Evolutionary conservation across 2,797 vertebrate species (phyloP).

Genomic region (Eulemur albifrons): DNA sequence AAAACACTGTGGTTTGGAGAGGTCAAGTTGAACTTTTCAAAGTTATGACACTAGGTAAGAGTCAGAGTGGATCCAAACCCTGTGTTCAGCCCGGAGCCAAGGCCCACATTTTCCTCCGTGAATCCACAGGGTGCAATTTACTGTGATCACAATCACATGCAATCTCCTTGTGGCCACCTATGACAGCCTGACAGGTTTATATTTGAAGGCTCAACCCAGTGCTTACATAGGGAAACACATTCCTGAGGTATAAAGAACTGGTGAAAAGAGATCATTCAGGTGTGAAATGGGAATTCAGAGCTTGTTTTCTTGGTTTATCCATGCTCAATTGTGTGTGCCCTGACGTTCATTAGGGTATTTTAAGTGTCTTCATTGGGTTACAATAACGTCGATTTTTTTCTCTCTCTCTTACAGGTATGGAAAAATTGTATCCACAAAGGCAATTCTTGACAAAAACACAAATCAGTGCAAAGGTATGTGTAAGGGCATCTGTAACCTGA

Average conservation of each 20-base stretch:
- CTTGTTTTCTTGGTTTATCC: background rate
- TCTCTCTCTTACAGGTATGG: conserved; percentile 90
- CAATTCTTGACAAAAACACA: conserved; percentile 99
- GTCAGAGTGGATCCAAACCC: background rate
- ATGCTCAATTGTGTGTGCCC: background rate
- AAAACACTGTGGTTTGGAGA: background rate
- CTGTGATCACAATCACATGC: background rate
- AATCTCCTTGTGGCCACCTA: background rate
- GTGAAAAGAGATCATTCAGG: background rate
- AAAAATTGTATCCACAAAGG: conserved; percentile 99
- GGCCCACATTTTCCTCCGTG: too few species aligned
- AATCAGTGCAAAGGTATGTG: conserved; percentile 98
- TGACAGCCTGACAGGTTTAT: background rate
- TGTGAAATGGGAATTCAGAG: conserved; percentile 9
- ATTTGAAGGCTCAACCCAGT: background rate
- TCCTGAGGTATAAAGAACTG: background rate
- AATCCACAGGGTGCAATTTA: background rate
- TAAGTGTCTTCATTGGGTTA: conserved; percentile 39
- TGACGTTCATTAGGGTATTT: conserved; percentile 10
- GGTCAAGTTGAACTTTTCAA: too few species aligned
- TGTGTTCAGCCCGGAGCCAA: background rate
- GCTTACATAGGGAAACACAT: background rate
- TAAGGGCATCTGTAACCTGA: conserved; percentile 7
- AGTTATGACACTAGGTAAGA: background rate
- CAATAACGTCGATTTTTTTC: conserved; percentile 65